Evolutionary conservation across 1,140 invertebrate species (phyloP), one percentile per base, ranked within the genome.

Genomic region (Augochlora pura): DNA sequence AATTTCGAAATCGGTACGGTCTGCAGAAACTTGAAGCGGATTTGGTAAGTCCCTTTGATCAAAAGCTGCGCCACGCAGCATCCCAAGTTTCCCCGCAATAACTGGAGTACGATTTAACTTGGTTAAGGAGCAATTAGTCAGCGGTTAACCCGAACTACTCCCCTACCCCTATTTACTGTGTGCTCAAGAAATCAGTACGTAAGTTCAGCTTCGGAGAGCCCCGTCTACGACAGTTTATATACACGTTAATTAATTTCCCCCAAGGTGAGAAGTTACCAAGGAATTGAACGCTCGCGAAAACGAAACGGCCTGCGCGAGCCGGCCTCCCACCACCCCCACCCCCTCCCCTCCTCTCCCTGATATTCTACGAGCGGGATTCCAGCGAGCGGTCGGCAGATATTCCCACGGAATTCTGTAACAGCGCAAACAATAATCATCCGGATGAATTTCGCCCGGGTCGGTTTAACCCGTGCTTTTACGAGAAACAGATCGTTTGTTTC

Each of bases 41-140:
- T 74, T 73, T 60, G 68, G 60, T 66, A 74, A 85, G 71, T 76
- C 80, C 52, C 84, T 85, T 85, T 85, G 84, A 85, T 81, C 84
- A 80, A 80, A 78, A 77, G 79, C 80, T 84, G 60, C 69, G 65
- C 78, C 65, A 84, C 79, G 84, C 82, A 85, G 76, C 84, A 85
- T 85, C 83, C 80, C 82, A 84, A 81, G 72, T 81, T 85, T 65
- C 54, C 42, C 84, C 67, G 82, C 84, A 85, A 85, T 85, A 85
- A 85, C 84, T 75, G 72, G 84, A 85, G 84, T 85, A 85, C 84
- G 84, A 85, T 85, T 85, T 85, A 85, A 85, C 84, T 86, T 82
- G 84, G 84, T 86, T 86, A 86, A 86, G 81, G 84, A 86, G 84
- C 84, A 86, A 86, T 86, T 86, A 86, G 84, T 86, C 84, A 86